Evolutionary conservation across 1,140 invertebrate species (phyloP).

Genomic region (Triops longicaudatus): DNA sequence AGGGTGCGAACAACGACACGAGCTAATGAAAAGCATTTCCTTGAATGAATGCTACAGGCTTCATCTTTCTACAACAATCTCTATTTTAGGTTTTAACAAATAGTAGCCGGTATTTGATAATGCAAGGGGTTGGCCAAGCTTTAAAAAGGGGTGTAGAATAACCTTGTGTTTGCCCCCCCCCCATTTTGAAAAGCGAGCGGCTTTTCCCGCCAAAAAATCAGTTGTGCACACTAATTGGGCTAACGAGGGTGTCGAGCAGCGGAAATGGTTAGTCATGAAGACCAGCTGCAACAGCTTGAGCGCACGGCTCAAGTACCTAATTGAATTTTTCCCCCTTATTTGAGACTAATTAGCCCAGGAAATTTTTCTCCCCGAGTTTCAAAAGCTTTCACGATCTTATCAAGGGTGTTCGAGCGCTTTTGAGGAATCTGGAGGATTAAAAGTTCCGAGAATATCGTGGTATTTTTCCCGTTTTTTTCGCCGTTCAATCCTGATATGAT

Average conservation of each 20-base stretch:
- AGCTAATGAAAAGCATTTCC: not conserved
- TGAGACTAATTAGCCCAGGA: not conserved
- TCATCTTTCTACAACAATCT: too few relatives aligned
- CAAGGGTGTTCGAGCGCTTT: too few relatives aligned
- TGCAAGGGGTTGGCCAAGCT: too few relatives aligned
- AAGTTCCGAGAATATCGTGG: too few relatives aligned
- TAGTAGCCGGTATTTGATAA: too few relatives aligned
- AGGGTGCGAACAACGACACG: not conserved
- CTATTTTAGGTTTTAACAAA: too few relatives aligned
- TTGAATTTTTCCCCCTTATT: slow-evolving; percentile 10
- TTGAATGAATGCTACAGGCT: not conserved
- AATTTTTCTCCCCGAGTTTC: not conserved
- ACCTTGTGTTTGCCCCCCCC: not conserved
- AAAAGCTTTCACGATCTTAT: not conserved
- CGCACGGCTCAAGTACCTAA: not conserved
- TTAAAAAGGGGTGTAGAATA: not conserved
- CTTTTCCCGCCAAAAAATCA: slow-evolving; percentile 7
- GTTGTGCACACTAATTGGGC: slow-evolving; percentile 10
- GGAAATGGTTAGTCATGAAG: slow-evolving; percentile 15
- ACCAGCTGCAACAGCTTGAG: slow-evolving; percentile 1
- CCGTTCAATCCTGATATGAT: too few relatives aligned
- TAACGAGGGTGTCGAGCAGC: slow-evolving; percentile 6
- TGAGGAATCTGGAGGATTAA: too few relatives aligned
- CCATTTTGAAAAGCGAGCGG: not conserved
- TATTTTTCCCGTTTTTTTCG: not conserved